These are phyloP conservation scores for Solenodon paradoxus DNA, from an alignment of 2,113 vertebrate species.

Conservation along the genomic window DNA sequence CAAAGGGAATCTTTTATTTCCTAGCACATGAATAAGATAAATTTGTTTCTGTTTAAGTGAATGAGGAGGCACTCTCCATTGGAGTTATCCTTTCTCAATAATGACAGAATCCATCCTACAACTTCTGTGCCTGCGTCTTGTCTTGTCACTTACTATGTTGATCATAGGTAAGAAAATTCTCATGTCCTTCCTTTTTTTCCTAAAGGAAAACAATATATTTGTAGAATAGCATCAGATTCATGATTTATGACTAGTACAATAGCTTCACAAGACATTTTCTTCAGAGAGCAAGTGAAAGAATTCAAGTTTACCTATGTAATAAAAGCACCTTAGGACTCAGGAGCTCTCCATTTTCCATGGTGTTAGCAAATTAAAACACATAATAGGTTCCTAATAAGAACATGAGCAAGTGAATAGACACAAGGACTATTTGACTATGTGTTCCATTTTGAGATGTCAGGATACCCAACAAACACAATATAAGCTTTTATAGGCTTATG, in stretches of 20 bases:
- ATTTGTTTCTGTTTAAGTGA: not conserved
- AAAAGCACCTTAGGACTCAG: not conserved
- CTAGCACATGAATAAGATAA: not conserved
- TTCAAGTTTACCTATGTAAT: not conserved
- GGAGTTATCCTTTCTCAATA: not conserved
- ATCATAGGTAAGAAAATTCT: not conserved
- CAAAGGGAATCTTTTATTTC: not conserved
- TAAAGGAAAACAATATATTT: not conserved
- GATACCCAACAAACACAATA: slow-evolving; percentile 18
- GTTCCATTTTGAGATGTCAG: slow-evolving; percentile 22
- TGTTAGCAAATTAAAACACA: slow-evolving; percentile 24
- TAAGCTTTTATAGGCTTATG: slow-evolving; percentile 12
- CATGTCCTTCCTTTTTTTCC: not conserved
- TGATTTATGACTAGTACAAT: not conserved
- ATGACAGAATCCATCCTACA: not conserved
- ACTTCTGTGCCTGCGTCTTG: not conserved
- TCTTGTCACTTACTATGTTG: not conserved
- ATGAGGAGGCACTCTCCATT: not conserved
- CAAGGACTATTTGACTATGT: not conserved
- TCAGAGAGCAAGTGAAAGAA: not conserved
- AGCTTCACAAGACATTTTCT: not conserved
- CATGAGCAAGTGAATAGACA: not conserved
- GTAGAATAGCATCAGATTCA: not conserved
- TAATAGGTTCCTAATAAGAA: slow-evolving; percentile 24
- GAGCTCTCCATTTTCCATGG: not conserved